A percentile compares a stretch with the other conserved stretches of the same genome.
Conservation (phyloP, 2,888 invertebrate species). For the Eudemis profundana region DNA sequence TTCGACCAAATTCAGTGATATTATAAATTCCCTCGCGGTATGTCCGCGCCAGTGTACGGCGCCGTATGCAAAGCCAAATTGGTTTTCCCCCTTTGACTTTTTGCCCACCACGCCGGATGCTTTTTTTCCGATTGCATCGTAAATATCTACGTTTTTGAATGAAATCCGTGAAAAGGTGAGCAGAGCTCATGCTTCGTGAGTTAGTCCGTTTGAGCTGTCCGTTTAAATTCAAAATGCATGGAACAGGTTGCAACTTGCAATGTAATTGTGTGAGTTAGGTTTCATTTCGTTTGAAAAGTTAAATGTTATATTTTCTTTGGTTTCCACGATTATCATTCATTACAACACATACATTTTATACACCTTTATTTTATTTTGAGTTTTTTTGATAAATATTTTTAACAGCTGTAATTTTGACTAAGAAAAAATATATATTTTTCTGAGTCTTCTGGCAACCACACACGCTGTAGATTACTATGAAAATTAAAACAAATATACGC, state of each 20-base stretch:
- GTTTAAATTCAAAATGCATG: not conserved
- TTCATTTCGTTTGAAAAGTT: too few relatives aligned
- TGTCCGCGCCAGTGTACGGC: constrained; percentile 35
- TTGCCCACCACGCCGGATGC: constrained; percentile 41
- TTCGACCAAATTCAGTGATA: constrained; percentile 36
- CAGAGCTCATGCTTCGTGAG: constrained; percentile 10
- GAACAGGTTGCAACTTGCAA: not conserved
- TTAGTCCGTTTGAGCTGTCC: not conserved
- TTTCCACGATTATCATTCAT: too few relatives aligned
- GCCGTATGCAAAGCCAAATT: constrained; percentile 53
- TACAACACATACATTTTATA: too few relatives aligned
- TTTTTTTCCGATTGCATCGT: constrained; percentile 45
- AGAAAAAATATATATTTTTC: too few relatives aligned
- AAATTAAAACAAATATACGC: too few relatives aligned
- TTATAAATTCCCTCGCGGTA: constrained; percentile 40
- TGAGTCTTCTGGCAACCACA: too few relatives aligned
- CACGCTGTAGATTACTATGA: too few relatives aligned
- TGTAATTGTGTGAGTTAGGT: too few relatives aligned
- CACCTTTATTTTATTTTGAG: too few relatives aligned
- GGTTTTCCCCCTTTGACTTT: constrained; percentile 51
- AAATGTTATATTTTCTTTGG: too few relatives aligned
- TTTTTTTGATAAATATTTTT: too few relatives aligned
- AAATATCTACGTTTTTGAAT: constrained; percentile 38
- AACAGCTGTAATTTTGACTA: too few relatives aligned
- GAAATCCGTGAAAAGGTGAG: constrained; percentile 22